Evolutionary conservation across 2,797 vertebrate species (phyloP).

Genomic region (Enteromius treurensis): DNA sequence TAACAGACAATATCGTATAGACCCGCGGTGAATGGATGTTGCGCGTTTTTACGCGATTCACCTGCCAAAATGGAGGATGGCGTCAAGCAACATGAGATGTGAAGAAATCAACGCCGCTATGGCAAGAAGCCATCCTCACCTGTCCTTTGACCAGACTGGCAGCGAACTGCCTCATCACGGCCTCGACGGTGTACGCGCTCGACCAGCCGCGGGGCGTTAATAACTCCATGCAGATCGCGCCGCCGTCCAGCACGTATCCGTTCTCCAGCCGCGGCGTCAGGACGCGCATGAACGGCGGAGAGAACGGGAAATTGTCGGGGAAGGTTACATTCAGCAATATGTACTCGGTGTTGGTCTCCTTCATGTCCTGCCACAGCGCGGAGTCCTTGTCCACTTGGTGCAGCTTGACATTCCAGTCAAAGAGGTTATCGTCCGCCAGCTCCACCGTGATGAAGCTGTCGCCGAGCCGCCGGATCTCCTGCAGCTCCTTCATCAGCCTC

Average conservation of each 20-base stretch:
- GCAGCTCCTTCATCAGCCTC: constrained; percentile 98
- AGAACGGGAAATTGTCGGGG: constrained; percentile 99
- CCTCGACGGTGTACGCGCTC: constrained; percentile 99
- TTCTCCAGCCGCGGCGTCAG: constrained; percentile 97
- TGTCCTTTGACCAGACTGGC: constrained; percentile 99
- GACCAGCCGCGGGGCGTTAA: constrained; percentile 98
- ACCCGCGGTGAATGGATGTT: background rate
- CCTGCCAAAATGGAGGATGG: constrained; percentile 35
- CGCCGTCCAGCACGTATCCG: constrained; percentile 98
- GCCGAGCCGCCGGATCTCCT: constrained; percentile 95
- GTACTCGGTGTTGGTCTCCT: constrained; percentile 98
- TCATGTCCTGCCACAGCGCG: constrained; percentile 99
- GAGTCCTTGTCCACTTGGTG: constrained; percentile 99
- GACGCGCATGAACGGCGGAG: constrained; percentile 98
- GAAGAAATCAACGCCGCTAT: constrained; percentile 16
- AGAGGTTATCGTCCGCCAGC: constrained; percentile 98
- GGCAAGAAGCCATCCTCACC: constrained; percentile 80
- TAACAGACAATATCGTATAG: background rate
- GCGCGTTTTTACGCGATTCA: constrained; percentile 8
- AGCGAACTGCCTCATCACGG: constrained; percentile 99
- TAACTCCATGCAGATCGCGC: constrained; percentile 99
- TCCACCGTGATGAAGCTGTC: constrained; percentile 99
- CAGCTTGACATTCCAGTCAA: constrained; percentile 99
- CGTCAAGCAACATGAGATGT: constrained; percentile 20
- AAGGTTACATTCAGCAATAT: constrained; percentile 99